Percentiles rank a stretch among this genome's conserved stretches.
phyloP scores from a whole-genome alignment of 2,113 vertebrate species.

The Pelecanoides urinatrix region DNA sequence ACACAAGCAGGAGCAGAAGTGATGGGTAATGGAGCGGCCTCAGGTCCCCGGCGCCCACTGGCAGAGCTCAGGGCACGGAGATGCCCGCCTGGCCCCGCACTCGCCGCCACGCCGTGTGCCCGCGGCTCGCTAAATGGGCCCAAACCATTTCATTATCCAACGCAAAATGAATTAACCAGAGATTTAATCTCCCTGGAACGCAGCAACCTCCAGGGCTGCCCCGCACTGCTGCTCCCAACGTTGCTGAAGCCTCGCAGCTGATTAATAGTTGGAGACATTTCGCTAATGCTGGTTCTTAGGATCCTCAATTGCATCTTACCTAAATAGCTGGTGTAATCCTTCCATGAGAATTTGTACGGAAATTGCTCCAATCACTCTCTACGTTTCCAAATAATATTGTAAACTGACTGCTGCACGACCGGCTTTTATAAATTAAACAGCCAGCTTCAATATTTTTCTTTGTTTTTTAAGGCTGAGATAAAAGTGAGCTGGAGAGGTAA shows the following conservation, averaged over 20 bases:
- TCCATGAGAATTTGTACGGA: background rate
- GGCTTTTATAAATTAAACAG: background rate
- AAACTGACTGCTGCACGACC: background rate
- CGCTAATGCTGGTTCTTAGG: background rate
- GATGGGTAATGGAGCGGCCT: background rate
- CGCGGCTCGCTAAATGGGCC: background rate
- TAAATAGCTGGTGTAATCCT: background rate
- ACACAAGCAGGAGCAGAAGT: accelerated
- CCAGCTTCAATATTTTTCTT: background rate
- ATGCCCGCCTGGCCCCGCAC: background rate
- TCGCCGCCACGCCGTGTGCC: accelerated
- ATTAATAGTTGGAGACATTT: background rate
- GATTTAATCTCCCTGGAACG: background rate
- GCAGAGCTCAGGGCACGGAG: background rate
- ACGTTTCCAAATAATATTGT: background rate
- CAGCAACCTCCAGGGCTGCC: background rate
- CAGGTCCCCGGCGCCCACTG: accelerated
- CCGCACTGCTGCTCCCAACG: accelerated
- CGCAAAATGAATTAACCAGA: background rate
- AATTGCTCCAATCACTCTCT: background rate
- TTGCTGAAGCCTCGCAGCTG: background rate
- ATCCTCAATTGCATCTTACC: background rate
- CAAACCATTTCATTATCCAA: background rate
- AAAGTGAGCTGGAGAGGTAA: background rate
- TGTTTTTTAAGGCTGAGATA: background rate